Evolutionary conservation across 1,140 invertebrate genomes (phyloP), one percentile per base, ranked within the genome.

Genomic region (Drosophila bifasciata): DNA sequence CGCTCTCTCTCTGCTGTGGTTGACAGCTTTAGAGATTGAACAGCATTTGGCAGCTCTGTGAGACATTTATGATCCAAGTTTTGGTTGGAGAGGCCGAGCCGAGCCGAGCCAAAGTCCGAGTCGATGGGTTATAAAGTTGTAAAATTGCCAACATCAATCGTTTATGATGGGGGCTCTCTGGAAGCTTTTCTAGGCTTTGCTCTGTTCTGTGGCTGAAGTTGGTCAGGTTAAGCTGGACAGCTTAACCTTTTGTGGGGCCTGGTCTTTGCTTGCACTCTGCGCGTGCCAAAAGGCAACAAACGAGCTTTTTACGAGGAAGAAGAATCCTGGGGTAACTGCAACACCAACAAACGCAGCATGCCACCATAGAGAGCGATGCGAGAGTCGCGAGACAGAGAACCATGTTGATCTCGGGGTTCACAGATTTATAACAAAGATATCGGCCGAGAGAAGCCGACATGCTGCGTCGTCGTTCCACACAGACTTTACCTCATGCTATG

Each of bases 391-490:
- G 19, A 1, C 2, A 1, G 19, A 4, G 19, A 21, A 21, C 49
- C 71, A 81, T 81, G 83, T 88, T 88, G 83, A 88, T 83, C 83
- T 88, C 66, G 71, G 21, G 40, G 83, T 79, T 80, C 81, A 86
- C 81, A 88, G 83, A 88, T 88, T 88, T 88, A 88, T 88, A 88
- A 88, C 83, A 88, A 88, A 88, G 83, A 88, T 88, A 88, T 88
- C 83, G 83, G 75, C 50, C 50, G 48, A 50, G 78, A 25, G 46
- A 49, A 78, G 74, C 83, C 83, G 83, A 88, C 81, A 80, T 74
- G 83, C 83, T 83, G 78, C 61, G 81, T 62, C 56, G 74, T 64
- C 64, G 57, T 57, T 64, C 53, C 52, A 44, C 60, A 21, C 40
- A 51, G 41, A n/a, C 11, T 23, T 52, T 71, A 63, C 72, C 60